These are phyloP conservation scores for Eupithecia exiguata DNA, from an alignment of 2,888 invertebrate genomes.

Conservation along the genomic window DNA sequence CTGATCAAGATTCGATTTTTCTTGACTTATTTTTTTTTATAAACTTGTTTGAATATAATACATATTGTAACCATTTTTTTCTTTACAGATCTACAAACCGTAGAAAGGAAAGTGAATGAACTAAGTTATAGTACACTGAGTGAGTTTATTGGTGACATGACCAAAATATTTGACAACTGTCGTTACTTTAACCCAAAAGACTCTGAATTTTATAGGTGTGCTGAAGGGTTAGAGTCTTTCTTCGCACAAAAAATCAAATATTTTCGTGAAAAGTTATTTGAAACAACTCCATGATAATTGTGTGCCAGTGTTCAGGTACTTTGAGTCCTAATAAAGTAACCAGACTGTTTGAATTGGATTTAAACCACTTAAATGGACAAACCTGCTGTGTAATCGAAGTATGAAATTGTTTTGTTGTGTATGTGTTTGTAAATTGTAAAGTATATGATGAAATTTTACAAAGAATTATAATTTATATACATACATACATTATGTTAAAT, in stretches of 20 bases:
- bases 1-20: not conserved
- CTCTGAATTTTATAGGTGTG: constrained; percentile 97
- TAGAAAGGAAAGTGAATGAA: constrained; percentile 93
- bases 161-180: constrained; percentile 99
- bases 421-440: constrained; percentile 77
- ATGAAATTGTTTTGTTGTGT: constrained; percentile 53
- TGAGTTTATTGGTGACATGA: constrained; percentile 98
- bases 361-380: not conserved
- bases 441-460: constrained; percentile 73
- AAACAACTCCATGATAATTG: constrained; percentile 79
- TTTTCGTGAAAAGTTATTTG: constrained; percentile 92
- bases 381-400: not conserved
- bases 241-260: constrained; percentile 97
- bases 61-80: constrained; percentile 24
- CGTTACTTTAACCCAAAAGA: constrained; percentile 98
- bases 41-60: not conserved
- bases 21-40: too few species aligned
- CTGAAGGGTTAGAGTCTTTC: constrained; percentile 96
- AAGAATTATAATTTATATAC: constrained; percentile 69
- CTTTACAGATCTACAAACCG: constrained; percentile 93
- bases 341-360: constrained; percentile 19
- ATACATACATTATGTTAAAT: constrained; percentile 48
- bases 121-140: constrained; percentile 93
- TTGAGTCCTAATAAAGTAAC: constrained; percentile 27
- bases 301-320: constrained; percentile 64